phyloP scores from a whole-genome alignment of 1,140 invertebrate genomes.

The Cydia pomonella region DNA sequence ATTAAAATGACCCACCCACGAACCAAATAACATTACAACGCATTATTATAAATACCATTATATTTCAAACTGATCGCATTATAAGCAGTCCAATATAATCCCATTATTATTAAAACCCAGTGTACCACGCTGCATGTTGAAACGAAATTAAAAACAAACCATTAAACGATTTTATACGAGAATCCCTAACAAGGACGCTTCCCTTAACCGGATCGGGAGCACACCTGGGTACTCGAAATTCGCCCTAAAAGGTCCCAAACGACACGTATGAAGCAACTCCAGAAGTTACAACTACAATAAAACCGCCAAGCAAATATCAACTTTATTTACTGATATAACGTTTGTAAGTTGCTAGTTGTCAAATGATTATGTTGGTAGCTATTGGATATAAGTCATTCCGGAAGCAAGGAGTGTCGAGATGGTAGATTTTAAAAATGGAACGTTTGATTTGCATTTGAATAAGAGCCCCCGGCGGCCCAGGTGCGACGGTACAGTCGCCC shows the following conservation, averaged over 20 bases:
- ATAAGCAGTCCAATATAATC: constrained; percentile 57
- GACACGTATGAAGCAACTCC: constrained; percentile 46
- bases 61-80: constrained; percentile 46
- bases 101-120: constrained; percentile 70
- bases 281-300: constrained; percentile 48
- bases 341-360: constrained; percentile 42
- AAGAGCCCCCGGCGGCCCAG: constrained; percentile 78
- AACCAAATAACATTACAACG: constrained; percentile 36
- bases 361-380: constrained; percentile 44
- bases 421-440: constrained; percentile 81
- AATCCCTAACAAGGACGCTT: constrained; percentile 78
- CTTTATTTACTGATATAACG: constrained; percentile 38
- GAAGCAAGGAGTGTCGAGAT: constrained; percentile 76
- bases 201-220: constrained; percentile 79
- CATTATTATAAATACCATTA: constrained; percentile 39
- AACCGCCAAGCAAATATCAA: constrained; percentile 33
- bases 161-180: constrained; percentile 79
- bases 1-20: constrained; percentile 48
- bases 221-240: constrained; percentile 79
- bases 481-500: constrained; percentile 70
- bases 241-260: constrained; percentile 77
- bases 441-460: constrained; percentile 81
- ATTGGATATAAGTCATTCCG: constrained; percentile 77
- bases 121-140: constrained; percentile 66
- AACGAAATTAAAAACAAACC: constrained; percentile 80